Conservation (phyloP, 2,797 vertebrate species). For the Oceanodroma leucorhoa region DNA sequence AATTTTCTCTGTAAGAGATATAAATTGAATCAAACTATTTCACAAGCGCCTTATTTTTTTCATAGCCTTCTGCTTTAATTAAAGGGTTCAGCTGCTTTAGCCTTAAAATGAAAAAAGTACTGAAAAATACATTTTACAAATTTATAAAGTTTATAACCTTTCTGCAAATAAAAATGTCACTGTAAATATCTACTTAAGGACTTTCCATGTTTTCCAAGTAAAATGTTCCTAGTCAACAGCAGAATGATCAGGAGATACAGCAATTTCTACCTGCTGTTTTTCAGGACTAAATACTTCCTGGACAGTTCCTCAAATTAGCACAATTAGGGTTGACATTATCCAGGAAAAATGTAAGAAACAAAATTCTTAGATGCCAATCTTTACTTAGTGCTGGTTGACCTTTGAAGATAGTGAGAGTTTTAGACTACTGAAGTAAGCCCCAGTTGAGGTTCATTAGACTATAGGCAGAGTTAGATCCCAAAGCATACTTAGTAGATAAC, state of each 20-base stretch:
- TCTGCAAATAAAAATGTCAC: neutral
- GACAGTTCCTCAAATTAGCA: neutral
- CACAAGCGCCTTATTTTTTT: neutral
- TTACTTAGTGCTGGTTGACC: neutral
- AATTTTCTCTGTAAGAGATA: neutral
- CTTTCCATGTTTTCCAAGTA: neutral
- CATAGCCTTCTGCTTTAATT: neutral
- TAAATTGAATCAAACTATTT: neutral
- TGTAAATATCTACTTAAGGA: neutral
- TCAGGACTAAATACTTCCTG: neutral
- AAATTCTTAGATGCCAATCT: neutral
- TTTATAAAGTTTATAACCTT: neutral
- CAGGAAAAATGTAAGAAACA: neutral
- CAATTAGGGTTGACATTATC: neutral
- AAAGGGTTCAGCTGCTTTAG: neutral
- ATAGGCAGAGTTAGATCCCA: neutral
- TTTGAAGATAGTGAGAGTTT: neutral
- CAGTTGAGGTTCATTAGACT: neutral
- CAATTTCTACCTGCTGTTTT: neutral
- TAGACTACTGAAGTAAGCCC: neutral
- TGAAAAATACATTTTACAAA: neutral
- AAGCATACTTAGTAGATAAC: neutral
- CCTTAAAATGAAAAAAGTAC: neutral
- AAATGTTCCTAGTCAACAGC: neutral
- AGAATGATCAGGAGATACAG: neutral